A percentile compares a stretch with the other conserved stretches of the same genome.
Evolutionary conservation across 2,797 vertebrate species (phyloP).

Genomic region (Tragelaphus oryx): DNA sequence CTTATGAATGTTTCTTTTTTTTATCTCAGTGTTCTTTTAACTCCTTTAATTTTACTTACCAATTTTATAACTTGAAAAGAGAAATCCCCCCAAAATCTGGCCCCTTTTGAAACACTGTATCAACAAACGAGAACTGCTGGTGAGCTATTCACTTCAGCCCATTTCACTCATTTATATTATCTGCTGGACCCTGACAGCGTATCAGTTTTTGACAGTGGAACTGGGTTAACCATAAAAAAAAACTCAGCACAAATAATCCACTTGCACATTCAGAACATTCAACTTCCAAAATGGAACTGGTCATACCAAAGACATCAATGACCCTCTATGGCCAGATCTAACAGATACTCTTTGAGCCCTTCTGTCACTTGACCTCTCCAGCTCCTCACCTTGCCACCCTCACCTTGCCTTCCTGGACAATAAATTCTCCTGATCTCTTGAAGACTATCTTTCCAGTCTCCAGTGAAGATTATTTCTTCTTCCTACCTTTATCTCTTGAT

Average conservation of each 20-base stretch:
- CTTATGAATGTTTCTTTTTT: background rate
- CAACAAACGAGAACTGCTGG: background rate
- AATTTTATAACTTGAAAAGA: slow-evolving; percentile 15
- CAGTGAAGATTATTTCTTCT: background rate
- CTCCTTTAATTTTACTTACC: slow-evolving; percentile 19
- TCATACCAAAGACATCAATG: background rate
- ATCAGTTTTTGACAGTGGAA: background rate
- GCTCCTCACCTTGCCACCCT: background rate
- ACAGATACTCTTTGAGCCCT: background rate
- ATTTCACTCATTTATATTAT: background rate
- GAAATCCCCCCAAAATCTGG: background rate
- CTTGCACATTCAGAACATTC: background rate
- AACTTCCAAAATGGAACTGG: slow-evolving; percentile 15
- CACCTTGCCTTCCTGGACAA: background rate
- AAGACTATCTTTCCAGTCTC: background rate
- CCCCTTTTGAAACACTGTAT: background rate
- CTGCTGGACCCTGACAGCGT: background rate
- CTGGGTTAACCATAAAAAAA: background rate
- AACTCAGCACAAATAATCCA: background rate
- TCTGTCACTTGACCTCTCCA: background rate
- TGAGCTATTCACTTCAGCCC: background rate
- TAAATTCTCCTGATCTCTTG: background rate
- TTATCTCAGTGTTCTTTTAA: background rate
- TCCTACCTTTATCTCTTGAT: background rate
- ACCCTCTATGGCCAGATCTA: background rate